Evolutionary conservation across 2,113 vertebrate species (phyloP), one percentile per base, ranked within the genome.

Genomic region (Herpailurus yagouaroundi): DNA sequence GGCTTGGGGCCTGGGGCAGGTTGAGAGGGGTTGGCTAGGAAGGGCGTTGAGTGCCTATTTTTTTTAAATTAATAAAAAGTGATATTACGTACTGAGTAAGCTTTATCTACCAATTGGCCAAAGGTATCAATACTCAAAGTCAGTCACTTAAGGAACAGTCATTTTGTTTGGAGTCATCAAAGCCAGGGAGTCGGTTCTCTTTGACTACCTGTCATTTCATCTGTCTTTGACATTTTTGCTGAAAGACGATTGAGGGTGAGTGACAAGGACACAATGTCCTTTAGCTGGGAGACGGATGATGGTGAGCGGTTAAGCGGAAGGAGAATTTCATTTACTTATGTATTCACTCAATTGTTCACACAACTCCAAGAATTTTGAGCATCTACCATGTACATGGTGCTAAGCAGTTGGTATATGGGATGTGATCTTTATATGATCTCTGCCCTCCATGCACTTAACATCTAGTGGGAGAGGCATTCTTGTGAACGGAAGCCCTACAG

Each of bases 401-500:
- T 80, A 18, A 84, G 48, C 80, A 19, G 5, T 1, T 0, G 38
- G 33, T 73, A 25, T 6, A 0, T 23, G 74, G 18, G 14, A 2
- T 27, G 7, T 2, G 33, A 27, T 29, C 55, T 55, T 45, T 60
- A 18, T 45, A 33, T 36, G 18, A 23, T 41, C 52, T 33, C 48
- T 41, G 23, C 50, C 52, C 33, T 57, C 48, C 1, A 1, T 16
- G 31, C 81, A 8, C 36, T 41, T 69, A 4, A 7, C n/a, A 0
- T 50, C 55, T 10, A 68, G 38, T 1, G 13, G 9, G 19, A 57
- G 27, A 50, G 36, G 79, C 36, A 38, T 7, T 45, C 18, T 18
- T 15, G 31, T n/a, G 21, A 1, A 7, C 1, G 29, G 85, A 12
- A 60, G 29, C 52, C 64, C 64, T 18, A 9, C 23, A n/a, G 0